phyloP scores from a whole-genome alignment of 2,888 invertebrate genomes.

The Strigamia transsilvanica region DNA sequence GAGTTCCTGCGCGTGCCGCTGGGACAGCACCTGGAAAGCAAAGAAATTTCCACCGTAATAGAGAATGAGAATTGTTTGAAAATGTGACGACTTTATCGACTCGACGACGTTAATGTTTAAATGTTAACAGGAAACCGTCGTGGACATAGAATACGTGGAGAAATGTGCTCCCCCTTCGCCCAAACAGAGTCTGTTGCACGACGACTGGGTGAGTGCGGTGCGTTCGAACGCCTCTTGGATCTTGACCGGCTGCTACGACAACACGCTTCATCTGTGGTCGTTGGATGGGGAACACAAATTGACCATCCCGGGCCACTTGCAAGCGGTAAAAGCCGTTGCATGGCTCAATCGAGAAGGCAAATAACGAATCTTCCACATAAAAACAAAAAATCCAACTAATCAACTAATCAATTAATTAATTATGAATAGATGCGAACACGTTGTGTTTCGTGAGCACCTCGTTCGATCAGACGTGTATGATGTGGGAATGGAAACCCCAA shows the following conservation, averaged over 20 bases:
- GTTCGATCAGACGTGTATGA: constrained; percentile 88
- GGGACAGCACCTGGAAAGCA: background rate
- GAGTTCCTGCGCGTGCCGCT: constrained; percentile 28
- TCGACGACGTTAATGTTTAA: background rate
- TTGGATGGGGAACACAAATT: constrained; percentile 82
- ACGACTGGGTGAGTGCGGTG: constrained; percentile 97
- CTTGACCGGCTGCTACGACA: constrained; percentile 91
- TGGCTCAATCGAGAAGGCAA: constrained; percentile 73
- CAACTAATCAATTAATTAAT: background rate
- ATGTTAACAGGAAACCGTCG: constrained; percentile 79
- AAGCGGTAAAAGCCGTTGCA: constrained; percentile 84
- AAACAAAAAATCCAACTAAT: background rate
- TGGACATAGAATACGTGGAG: constrained; percentile 91
- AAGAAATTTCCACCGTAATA: constrained; percentile 37
- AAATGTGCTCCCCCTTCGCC: constrained; percentile 91
- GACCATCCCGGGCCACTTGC: constrained; percentile 85
- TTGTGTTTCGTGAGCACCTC: constrained; percentile 71
- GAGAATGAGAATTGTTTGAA: too few relatives aligned
- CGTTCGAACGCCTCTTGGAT: constrained; percentile 80
- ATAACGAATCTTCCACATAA: too few relatives aligned
- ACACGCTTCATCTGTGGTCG: constrained; percentile 89
- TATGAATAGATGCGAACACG: background rate
- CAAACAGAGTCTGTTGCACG: constrained; percentile 89
- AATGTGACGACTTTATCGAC: too few relatives aligned
- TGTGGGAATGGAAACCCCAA: constrained; percentile 86